These are phyloP conservation scores for Cryptus armator DNA, from an alignment of 2,888 invertebrate genomes.

Conservation along the genomic window DNA sequence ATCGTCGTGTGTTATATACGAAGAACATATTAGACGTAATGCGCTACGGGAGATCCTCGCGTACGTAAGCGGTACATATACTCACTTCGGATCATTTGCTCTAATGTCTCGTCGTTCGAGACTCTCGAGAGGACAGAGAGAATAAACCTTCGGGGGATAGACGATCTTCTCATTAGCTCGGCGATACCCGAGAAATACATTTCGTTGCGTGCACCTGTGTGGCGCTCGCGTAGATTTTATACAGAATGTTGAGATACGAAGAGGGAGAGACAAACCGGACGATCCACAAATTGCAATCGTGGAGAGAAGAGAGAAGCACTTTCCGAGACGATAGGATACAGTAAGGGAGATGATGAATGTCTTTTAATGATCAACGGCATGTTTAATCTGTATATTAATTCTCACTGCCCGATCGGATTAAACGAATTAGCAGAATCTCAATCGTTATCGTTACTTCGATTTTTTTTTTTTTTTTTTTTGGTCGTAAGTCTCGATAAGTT, in stretches of 20 bases:
- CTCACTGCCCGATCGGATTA: not conserved
- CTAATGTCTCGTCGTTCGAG: conserved; percentile 69
- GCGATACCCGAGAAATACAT: conserved; percentile 67
- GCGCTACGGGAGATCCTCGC: conserved; percentile 3
- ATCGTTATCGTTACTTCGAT: not conserved
- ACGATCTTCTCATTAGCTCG: conserved; percentile 72
- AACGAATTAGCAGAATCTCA: not conserved
- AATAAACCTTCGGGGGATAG: conserved; percentile 2
- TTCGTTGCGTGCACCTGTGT: conserved; percentile 69
- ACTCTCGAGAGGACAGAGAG: conserved; percentile 6
- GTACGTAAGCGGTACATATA: not conserved
- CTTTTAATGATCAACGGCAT: not conserved
- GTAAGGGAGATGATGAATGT: not conserved
- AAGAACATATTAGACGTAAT: conserved; percentile 22
- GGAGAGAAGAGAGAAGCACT: conserved; percentile 62
- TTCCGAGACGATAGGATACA: not conserved
- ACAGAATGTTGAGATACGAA: not conserved
- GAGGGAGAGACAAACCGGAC: conserved; percentile 39
- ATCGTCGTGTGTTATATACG: not conserved
- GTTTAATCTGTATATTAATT: not conserved
- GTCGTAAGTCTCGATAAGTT: not conserved
- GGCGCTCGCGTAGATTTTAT: not conserved
- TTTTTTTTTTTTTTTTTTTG: not conserved
- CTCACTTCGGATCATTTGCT: conserved; percentile 71
- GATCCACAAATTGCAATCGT: conserved; percentile 73